These are phyloP conservation scores for Myrmecobius fasciatus DNA, from an alignment of 2,113 vertebrate genomes.

Conservation along the genomic window DNA sequence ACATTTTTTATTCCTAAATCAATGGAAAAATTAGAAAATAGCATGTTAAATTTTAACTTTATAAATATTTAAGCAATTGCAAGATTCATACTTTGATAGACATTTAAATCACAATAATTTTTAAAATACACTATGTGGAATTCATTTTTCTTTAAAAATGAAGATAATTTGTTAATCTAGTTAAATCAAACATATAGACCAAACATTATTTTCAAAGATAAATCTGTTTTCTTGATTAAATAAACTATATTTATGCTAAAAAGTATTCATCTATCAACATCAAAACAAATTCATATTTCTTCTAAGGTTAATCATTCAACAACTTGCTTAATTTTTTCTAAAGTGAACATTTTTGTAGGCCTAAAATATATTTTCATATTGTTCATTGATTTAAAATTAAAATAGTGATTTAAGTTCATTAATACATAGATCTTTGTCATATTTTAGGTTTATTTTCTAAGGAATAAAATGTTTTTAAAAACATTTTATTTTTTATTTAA, in stretches of 20 bases:
- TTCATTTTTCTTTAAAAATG: neutral
- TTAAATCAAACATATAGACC: neutral
- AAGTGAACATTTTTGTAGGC: constrained; percentile 17
- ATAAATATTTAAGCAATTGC: neutral
- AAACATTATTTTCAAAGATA: neutral
- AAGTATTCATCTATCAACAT: neutral
- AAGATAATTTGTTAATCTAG: neutral
- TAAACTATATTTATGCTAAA: neutral
- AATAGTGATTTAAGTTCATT: constrained; percentile 23
- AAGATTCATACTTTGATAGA: neutral
- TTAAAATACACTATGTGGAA: neutral
- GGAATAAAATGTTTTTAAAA: constrained; percentile 26
- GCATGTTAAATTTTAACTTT: neutral
- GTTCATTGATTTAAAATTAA: constrained; percentile 33
- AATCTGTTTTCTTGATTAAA: neutral
- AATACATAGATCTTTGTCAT: constrained; percentile 46
- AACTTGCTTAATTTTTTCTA: neutral
- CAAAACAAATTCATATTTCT: neutral
- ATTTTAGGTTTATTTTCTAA: constrained; percentile 41
- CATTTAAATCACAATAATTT: neutral
- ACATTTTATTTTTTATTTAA: too few species aligned
- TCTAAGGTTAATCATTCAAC: neutral
- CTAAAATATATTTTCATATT: neutral
- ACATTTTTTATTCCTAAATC: neutral
- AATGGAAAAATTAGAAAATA: neutral